phyloP scores from a whole-genome alignment of 2,797 vertebrate species.

The Tinamus major region DNA sequence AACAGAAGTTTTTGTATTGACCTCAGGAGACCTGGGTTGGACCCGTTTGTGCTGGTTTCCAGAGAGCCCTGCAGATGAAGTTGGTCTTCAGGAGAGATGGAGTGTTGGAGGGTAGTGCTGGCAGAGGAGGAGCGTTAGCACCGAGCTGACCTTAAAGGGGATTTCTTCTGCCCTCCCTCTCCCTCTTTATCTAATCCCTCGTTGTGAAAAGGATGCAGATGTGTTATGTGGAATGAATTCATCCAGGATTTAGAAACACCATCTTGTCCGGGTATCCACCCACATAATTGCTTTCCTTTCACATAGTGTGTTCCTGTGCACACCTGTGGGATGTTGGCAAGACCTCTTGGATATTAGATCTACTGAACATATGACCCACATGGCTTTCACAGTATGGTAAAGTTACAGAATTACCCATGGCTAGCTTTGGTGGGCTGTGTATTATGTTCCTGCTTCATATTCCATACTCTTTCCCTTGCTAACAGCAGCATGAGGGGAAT shows the following conservation, averaged over 20 bases:
- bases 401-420: slow-evolving; percentile 24
- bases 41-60: neutral
- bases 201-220: slow-evolving; percentile 41
- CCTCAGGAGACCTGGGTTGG: neutral
- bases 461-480: neutral
- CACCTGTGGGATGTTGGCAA: slow-evolving; percentile 50
- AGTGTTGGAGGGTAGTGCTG: neutral
- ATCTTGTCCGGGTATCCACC: slow-evolving; percentile 47
- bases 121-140: neutral
- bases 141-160: neutral
- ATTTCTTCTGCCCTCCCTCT: fast-evolving
- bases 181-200: neutral
- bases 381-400: neutral
- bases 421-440: neutral
- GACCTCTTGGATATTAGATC: slow-evolving; percentile 7
- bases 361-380: neutral
- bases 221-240: slow-evolving; percentile 35
- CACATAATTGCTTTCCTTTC: slow-evolving; percentile 65
- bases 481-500: neutral
- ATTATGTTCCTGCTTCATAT: neutral
- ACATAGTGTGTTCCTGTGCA: slow-evolving; percentile 14
- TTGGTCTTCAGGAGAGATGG: neutral
- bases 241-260: slow-evolving; percentile 32
- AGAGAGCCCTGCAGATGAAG: neutral
- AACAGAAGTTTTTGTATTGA: neutral